phyloP scores from a whole-genome alignment of 2,888 invertebrate genomes.

The Apamea sordens region DNA sequence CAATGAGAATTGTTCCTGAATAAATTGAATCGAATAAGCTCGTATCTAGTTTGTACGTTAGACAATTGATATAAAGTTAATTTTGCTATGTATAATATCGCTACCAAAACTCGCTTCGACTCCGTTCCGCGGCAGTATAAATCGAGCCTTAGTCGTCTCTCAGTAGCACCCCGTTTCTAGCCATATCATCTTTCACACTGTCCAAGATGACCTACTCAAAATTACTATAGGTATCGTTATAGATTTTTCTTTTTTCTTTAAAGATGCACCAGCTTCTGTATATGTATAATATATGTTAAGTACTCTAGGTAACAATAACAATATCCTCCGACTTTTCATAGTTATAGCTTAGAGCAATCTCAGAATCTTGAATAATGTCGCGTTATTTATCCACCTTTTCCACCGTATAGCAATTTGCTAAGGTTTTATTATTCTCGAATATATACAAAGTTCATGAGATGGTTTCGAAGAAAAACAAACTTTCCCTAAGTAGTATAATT shows the following conservation, averaged over 20 bases:
- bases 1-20: too few relatives aligned
- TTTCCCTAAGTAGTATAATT: slow-evolving; percentile 12
- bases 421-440: slow-evolving; percentile 37
- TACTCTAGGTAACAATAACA: not conserved
- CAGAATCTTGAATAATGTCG: not conserved
- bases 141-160: not conserved
- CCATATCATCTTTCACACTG: not conserved
- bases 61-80: too few relatives aligned
- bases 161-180: not conserved
- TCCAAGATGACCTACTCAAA: not conserved
- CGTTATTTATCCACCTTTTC: not conserved
- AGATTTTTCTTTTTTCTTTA: not conserved
- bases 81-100: too few relatives aligned
- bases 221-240: not conserved
- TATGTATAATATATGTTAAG: too few relatives aligned
- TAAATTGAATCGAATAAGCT: too few relatives aligned
- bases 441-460: slow-evolving; percentile 5
- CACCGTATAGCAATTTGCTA: not conserved
- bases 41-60: too few relatives aligned
- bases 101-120: too few relatives aligned
- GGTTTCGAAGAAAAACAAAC: slow-evolving; percentile 12
- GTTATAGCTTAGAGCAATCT: not conserved
- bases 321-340: not conserved
- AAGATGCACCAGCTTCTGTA: too few relatives aligned
- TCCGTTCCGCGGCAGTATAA: too few relatives aligned